A percentile compares a stretch with the other conserved stretches of the same genome.
These are phyloP conservation scores for Camelus dromedarius DNA, from an alignment of 2,113 vertebrate species.

Conservation along the genomic window DNA sequence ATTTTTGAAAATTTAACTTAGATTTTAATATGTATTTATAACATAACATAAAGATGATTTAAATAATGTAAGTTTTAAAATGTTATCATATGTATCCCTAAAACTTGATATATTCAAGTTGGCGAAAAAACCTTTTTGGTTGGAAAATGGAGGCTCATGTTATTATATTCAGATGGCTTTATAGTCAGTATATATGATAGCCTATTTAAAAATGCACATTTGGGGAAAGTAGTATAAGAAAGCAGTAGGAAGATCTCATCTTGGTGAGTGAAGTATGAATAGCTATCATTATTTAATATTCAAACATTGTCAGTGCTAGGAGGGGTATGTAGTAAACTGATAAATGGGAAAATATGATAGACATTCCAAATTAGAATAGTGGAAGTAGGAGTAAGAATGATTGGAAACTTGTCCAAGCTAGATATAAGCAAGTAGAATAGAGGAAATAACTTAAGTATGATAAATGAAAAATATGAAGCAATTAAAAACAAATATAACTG, in stretches of 20 bases:
- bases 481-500: neutral
- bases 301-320: neutral
- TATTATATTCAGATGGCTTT: neutral
- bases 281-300: constrained; percentile 13
- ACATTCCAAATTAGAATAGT: neutral
- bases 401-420: neutral
- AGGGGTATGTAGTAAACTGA: neutral
- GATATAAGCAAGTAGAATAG: neutral
- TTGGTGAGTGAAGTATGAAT: neutral
- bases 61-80: neutral
- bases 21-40: neutral
- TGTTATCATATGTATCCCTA: neutral
- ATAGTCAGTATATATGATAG: neutral
- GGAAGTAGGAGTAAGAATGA: neutral
- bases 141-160: neutral
- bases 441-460: neutral
- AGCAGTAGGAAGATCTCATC: neutral
- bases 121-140: neutral
- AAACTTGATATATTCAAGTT: neutral
- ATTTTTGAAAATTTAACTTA: neutral
- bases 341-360: neutral
- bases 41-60: neutral
- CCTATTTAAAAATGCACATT: neutral
- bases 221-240: neutral
- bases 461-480: neutral